These are phyloP conservation scores for Echeneis naucrates DNA, from an alignment of 2,797 vertebrate species.

Conservation along the genomic window DNA sequence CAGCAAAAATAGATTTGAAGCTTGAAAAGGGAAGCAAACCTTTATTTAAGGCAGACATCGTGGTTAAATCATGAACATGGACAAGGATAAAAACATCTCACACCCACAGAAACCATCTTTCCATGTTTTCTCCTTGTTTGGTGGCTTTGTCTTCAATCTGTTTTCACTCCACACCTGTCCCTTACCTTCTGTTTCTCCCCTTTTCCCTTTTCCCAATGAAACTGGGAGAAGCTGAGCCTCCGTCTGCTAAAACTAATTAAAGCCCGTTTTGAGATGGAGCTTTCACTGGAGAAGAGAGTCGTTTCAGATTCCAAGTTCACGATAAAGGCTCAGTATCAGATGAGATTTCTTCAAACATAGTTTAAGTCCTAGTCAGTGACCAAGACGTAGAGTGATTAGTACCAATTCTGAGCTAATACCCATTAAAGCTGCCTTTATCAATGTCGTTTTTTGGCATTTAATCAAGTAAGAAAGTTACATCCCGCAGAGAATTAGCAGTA, in stretches of 20 bases:
- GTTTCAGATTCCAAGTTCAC: not conserved
- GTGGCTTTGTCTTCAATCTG: too few relatives aligned
- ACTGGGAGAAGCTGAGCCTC: not conserved
- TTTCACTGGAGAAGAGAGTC: not conserved
- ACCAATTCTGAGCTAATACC: too few relatives aligned
- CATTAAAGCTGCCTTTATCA: not conserved
- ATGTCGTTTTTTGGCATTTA: not conserved
- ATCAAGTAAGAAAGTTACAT: not conserved
- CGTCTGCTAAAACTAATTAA: not conserved
- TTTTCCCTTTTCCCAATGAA: not conserved
- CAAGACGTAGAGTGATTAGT: too few relatives aligned
- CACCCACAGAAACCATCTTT: too few relatives aligned
- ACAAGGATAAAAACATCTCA: too few relatives aligned
- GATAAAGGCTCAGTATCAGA: not conserved
- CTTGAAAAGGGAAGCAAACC: too few relatives aligned
- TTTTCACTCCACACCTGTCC: too few relatives aligned
- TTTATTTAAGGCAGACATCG: too few relatives aligned
- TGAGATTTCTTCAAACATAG: not conserved
- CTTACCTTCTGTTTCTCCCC: not conserved
- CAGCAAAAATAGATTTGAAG: too few relatives aligned
- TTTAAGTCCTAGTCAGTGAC: not conserved
- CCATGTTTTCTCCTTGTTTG: too few relatives aligned
- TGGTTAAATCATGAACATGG: not conserved
- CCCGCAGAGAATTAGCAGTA: not conserved
- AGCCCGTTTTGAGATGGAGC: not conserved